phyloP scores from a whole-genome alignment of 2,797 vertebrate genomes.

The Gorsachius magnificus region DNA sequence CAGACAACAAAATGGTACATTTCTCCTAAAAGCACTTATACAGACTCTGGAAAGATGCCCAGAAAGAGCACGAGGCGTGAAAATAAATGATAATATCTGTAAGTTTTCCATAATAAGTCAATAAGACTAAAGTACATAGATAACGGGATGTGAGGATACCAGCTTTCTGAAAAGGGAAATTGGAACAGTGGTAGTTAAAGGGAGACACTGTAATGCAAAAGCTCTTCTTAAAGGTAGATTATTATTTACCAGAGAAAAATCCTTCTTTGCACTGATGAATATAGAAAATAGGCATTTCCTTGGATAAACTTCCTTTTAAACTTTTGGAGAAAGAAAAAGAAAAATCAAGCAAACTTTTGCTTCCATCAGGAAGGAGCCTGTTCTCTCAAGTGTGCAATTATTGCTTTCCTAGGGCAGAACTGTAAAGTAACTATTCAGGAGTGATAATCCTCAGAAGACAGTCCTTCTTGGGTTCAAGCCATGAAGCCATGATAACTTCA shows the following conservation, averaged over 20 bases:
- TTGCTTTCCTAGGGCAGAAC: neutral
- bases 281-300: neutral
- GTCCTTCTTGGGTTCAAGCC: neutral
- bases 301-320: neutral
- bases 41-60: slow-evolving; percentile 18
- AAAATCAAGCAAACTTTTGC: neutral
- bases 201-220: neutral
- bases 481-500: neutral
- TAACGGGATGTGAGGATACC: neutral
- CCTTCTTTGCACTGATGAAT: neutral
- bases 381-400: neutral
- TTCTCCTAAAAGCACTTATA: slow-evolving; percentile 22
- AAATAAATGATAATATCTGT: slow-evolving; percentile 18
- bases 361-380: neutral
- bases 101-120: slow-evolving; percentile 10
- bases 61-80: neutral
- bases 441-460: neutral
- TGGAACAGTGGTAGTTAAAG: neutral
- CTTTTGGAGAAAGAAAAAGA: neutral
- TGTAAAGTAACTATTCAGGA: neutral
- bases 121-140: neutral
- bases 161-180: neutral
- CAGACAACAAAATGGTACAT: slow-evolving; percentile 24
- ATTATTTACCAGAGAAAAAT: neutral
- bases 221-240: neutral